A percentile compares a stretch with the other conserved stretches of the same genome.
phyloP scores from a whole-genome alignment of 2,888 invertebrate genomes.

The Danaus chrysippus region DNA sequence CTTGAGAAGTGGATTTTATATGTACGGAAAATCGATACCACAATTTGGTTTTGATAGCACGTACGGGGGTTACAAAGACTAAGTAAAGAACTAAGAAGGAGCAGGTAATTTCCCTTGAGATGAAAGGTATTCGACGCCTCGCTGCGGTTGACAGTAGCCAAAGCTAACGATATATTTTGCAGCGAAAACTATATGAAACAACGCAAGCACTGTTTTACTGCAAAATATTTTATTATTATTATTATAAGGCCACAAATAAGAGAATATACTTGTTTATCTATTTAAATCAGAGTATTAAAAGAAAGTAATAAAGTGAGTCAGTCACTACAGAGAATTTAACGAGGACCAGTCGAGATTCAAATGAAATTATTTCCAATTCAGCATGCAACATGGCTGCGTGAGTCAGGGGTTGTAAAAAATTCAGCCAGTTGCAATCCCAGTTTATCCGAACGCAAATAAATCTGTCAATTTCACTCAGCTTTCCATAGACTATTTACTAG shows the following conservation, averaged over 20 bases:
- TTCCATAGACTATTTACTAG: slow-evolving; percentile 53
- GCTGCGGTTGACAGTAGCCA: slow-evolving; percentile 23
- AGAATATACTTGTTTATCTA: background rate
- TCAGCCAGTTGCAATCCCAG: slow-evolving; percentile 61
- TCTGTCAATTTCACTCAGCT: slow-evolving; percentile 77
- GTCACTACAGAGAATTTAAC: slow-evolving; percentile 7
- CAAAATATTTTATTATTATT: background rate
- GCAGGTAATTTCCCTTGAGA: slow-evolving; percentile 43
- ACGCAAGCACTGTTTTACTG: background rate
- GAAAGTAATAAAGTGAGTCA: no score
- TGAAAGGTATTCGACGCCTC: slow-evolving; percentile 32
- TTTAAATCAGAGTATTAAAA: background rate
- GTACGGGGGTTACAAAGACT: slow-evolving; percentile 23
- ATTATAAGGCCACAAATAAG: background rate
- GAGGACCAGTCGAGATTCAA: slow-evolving; percentile 35
- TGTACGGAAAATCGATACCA: slow-evolving; percentile 33
- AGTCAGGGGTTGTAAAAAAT: slow-evolving; percentile 59
- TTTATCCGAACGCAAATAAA: slow-evolving; percentile 73
- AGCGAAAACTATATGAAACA: slow-evolving; percentile 1
- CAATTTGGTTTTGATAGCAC: slow-evolving; percentile 38
- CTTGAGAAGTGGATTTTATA: slow-evolving; percentile 32
- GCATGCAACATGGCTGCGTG: slow-evolving; percentile 30
- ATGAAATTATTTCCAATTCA: slow-evolving; percentile 40
- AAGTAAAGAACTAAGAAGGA: slow-evolving; percentile 32
- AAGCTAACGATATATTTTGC: slow-evolving; percentile 19